Evolutionary conservation across 2,797 vertebrate genomes (phyloP), one percentile per base, ranked within the genome.

Genomic region (Distichodus sexfasciatus): DNA sequence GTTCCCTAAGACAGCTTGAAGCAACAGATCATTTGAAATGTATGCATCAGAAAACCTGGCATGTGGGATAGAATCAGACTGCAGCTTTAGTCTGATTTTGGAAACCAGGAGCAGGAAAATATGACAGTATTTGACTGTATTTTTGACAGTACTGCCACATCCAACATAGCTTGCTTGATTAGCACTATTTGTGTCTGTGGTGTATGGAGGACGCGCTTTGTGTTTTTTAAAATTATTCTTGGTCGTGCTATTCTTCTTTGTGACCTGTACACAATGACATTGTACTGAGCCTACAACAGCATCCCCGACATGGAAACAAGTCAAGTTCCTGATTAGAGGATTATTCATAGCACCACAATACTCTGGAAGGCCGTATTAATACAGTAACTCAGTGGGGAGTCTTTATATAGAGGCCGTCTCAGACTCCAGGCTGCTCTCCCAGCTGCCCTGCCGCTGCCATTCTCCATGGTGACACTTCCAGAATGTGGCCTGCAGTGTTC

Each of bases 401-500:
- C 82, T 85, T 65, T 89, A 82, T 84, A 86, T 80, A 80, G 76
- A 72, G 81, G 83, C 48, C 6, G 23, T 40, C 51, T 44, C 31
- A 48, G 33, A 63, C 55, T 44, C 40, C 1, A 38, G 19, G 33
- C 61, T 54, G 72, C 74, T 73, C 76, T 77, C 71, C 68, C 65
- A 29, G 29, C 71, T 44, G 4, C 69, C 72, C 80, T 75, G 67
- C 82, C 78, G 65, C 78, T 44, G 59, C 64, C 58, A 62, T 86
- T 91, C 83, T 66, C 88, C 82, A 81, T 36, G 74, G 87, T 38
- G 80, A 88, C 68, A 24, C 33, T 21, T 69, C 72, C 78, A 82
- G 88, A 90, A 90, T 90, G 85, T 50, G 68, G 81, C 84, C 87
- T 75, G 82, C 50, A 54, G 84, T 71, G 84, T 75, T 66, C 70